Conservation (phyloP, 2,797 vertebrate genomes). For the Thripadectes ignobilis region DNA sequence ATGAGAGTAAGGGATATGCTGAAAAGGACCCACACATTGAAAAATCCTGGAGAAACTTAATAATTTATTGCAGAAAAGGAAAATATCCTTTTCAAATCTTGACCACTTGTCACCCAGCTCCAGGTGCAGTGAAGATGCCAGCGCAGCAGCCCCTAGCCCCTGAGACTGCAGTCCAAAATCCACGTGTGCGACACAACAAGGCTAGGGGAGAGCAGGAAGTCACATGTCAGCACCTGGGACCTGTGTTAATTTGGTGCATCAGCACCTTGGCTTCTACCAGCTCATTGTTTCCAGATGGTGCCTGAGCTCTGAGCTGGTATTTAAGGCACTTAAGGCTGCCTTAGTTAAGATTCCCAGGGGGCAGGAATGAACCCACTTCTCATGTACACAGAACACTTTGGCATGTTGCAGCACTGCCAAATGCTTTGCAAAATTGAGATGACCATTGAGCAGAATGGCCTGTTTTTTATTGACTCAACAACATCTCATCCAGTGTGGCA, state of each 20-base stretch:
- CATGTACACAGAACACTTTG: not conserved
- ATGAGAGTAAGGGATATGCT: not conserved
- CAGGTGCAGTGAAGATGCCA: accelerated
- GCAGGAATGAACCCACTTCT: not conserved
- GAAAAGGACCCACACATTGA: not conserved
- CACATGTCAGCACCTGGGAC: conserved; percentile 57
- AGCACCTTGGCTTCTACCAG: conserved; percentile 32
- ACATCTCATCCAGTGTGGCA: accelerated
- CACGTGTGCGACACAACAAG: not conserved
- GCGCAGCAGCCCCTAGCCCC: not conserved
- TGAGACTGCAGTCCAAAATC: not conserved
- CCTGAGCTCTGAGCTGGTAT: not conserved
- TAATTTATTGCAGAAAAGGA: not conserved
- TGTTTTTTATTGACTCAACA: not conserved
- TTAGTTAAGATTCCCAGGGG: not conserved
- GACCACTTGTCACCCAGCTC: not conserved
- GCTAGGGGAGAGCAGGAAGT: conserved; percentile 36
- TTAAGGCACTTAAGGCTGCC: conserved; percentile 5
- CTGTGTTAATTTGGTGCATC: conserved; percentile 47
- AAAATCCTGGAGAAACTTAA: not conserved
- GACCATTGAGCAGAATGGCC: not conserved
- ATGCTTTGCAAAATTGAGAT: not conserved
- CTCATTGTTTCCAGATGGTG: conserved; percentile 67
- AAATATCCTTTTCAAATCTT: not conserved
- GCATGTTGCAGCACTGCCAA: not conserved